These are phyloP conservation scores for Hormiphora californensis DNA, from an alignment of 37 sponge, comb jelly and placozoan species.

Conservation along the genomic window DNA sequence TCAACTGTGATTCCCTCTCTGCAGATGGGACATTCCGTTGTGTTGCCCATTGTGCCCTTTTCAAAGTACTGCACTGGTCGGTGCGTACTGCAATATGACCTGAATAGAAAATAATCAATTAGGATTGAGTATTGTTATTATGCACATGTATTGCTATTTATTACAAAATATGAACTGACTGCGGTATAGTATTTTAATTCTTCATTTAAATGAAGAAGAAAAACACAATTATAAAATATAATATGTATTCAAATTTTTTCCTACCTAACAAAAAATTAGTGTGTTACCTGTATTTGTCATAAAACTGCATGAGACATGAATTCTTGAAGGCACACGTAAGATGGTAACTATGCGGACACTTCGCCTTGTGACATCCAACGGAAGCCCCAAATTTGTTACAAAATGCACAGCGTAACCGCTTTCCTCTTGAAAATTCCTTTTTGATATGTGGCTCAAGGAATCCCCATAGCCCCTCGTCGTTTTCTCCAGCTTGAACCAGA, in stretches of 20 bases:
- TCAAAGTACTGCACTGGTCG: not conserved
- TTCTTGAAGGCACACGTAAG: constrained; percentile 6
- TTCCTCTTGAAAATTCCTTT: constrained; percentile 26
- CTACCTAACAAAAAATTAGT: not conserved
- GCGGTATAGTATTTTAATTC: not conserved
- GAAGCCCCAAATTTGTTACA: not conserved
- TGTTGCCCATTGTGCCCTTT: not conserved
- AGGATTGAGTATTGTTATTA: not conserved
- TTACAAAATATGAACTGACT: not conserved
- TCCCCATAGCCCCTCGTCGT: constrained; percentile 47
- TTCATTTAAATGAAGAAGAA: not conserved
- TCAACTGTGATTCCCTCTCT: not conserved
- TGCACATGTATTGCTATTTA: not conserved
- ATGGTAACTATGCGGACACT: constrained; percentile 19
- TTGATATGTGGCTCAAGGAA: constrained; percentile 19
- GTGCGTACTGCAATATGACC: constrained; percentile 14
- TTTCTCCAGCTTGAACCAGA: constrained; percentile 6
- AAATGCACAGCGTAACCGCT: constrained; percentile 9
- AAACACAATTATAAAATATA: too few relatives aligned
- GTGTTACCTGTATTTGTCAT: constrained; percentile 22
- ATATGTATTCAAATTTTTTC: too few relatives aligned
- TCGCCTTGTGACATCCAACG: constrained; percentile 41
- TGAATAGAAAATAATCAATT: not conserved
- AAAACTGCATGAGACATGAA: constrained; percentile 47
- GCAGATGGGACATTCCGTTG: constrained; percentile 18